Conservation (phyloP, 1,140 invertebrate species). For the Trichomalopsis sarcophagae region DNA sequence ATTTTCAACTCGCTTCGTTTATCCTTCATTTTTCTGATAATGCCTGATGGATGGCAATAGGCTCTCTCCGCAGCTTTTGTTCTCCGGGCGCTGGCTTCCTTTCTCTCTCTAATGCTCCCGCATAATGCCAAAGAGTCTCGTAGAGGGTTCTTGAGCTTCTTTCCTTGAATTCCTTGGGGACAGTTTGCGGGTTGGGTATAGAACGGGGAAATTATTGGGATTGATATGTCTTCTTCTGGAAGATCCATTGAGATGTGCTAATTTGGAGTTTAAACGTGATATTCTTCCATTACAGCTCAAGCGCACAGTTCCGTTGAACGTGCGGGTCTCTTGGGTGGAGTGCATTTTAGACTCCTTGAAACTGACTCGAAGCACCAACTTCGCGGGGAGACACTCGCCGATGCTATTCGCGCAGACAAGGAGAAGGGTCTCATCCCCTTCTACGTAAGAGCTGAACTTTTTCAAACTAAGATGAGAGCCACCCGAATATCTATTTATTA, state of each 20-base stretch:
- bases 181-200: background rate
- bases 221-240: conserved; percentile 16
- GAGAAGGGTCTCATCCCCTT: conserved; percentile 91
- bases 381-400: conserved; percentile 86
- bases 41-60: conserved; percentile 8
- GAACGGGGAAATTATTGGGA: background rate
- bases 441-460: conserved; percentile 79
- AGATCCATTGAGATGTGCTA: too few relatives aligned
- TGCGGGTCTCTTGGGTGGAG: conserved; percentile 91
- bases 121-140: background rate
- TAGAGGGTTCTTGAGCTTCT: background rate
- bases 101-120: background rate
- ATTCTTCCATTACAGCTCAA: conserved; percentile 79
- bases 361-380: conserved; percentile 87
- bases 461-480: background rate
- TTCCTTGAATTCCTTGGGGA: conserved; percentile 7
- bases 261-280: too few relatives aligned
- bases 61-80: background rate
- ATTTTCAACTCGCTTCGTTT: conserved; percentile 32
- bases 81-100: conserved; percentile 32
- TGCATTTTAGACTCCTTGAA: conserved; percentile 87
- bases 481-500: conserved; percentile 25
- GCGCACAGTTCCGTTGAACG: conserved; percentile 96
- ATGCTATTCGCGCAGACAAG: conserved; percentile 89
- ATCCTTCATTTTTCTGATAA: conserved; percentile 30